phyloP scores from a whole-genome alignment of 2,888 invertebrate genomes.

The Podabrus alpinus region DNA sequence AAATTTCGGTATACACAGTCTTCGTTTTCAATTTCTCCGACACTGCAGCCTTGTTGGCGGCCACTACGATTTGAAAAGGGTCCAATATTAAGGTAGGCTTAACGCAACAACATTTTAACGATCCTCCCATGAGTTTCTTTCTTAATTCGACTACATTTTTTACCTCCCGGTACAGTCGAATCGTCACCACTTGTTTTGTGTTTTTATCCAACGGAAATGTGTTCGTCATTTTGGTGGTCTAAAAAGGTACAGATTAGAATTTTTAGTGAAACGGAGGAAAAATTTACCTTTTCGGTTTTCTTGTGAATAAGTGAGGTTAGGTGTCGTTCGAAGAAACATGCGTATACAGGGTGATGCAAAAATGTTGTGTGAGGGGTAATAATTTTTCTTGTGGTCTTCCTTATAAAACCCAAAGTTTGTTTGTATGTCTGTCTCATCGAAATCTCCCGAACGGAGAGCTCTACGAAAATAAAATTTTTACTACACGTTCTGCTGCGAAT shows the following conservation, averaged over 20 bases:
- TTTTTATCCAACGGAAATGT: constrained; percentile 39
- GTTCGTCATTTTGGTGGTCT: constrained; percentile 24
- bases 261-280: not conserved
- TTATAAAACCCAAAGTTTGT: too few relatives aligned
- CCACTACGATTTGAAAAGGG: constrained; percentile 65
- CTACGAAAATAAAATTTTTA: too few relatives aligned
- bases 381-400: too few relatives aligned
- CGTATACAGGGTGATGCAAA: not conserved
- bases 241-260: not conserved
- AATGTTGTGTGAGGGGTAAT: too few relatives aligned
- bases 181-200: constrained; percentile 39
- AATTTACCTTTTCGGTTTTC: not conserved
- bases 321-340: not conserved
- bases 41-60: constrained; percentile 68
- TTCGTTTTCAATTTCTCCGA: constrained; percentile 64
- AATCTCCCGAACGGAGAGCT: too few relatives aligned
- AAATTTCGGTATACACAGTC: constrained; percentile 66
- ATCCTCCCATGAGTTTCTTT: constrained; percentile 60
- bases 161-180: constrained; percentile 64
- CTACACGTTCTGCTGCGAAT: too few relatives aligned
- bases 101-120: constrained; percentile 64
- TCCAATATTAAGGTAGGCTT: constrained; percentile 66
- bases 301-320: not conserved
- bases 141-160: constrained; percentile 62
- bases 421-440: too few relatives aligned